Evolutionary conservation across 1,140 invertebrate genomes (phyloP).

Genomic region (Leptopilina clavipes): DNA sequence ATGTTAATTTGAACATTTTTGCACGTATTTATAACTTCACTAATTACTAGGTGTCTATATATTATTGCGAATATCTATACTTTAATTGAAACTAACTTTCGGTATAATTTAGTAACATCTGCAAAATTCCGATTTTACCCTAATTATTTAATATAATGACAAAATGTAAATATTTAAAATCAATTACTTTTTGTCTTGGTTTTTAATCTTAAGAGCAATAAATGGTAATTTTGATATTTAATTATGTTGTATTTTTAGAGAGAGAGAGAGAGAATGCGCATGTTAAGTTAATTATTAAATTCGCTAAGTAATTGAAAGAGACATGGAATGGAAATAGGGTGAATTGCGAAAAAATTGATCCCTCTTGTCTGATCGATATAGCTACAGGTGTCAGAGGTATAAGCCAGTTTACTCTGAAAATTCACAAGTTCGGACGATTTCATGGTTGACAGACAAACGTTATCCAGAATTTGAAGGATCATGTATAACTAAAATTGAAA

Average conservation of each 20-base stretch:
- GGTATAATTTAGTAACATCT: background rate
- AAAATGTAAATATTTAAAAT: background rate
- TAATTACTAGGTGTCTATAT: background rate
- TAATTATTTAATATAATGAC: background rate
- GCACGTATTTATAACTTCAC: background rate
- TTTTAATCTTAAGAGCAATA: too few relatives aligned
- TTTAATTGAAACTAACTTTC: background rate
- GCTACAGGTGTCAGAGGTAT: slow-evolving; percentile 66
- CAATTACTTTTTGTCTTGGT: too few relatives aligned
- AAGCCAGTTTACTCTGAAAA: slow-evolving; percentile 38
- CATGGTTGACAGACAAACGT: background rate
- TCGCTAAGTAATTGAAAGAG: slow-evolving; percentile 32
- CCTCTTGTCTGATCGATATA: slow-evolving; percentile 65
- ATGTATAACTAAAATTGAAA: background rate
- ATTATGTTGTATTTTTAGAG: too few relatives aligned
- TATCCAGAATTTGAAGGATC: slow-evolving; percentile 13
- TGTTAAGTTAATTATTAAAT: background rate
- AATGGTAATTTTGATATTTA: too few relatives aligned
- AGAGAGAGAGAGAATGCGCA: background rate
- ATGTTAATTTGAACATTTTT: too few relatives aligned
- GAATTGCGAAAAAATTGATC: slow-evolving; percentile 51
- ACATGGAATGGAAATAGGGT: slow-evolving; percentile 45
- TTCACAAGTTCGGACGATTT: slow-evolving; percentile 1
- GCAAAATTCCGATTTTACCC: background rate
- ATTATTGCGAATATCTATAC: background rate